phyloP scores from a whole-genome alignment of 2,888 invertebrate species.

The Herminia tarsipennalis region DNA sequence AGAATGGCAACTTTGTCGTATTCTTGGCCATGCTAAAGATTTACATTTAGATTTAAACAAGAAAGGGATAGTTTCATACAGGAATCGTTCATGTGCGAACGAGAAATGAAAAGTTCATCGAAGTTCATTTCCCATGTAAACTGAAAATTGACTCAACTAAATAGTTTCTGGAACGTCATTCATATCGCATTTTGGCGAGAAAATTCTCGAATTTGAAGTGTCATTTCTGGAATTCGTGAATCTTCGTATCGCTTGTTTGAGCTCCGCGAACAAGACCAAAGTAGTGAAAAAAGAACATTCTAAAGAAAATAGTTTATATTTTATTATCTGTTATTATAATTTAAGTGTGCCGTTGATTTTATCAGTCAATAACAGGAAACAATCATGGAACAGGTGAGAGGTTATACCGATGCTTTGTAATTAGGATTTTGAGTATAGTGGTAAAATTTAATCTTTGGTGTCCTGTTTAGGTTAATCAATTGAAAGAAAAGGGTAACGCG shows the following conservation, averaged over 20 bases:
- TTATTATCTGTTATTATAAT: conserved; percentile 24
- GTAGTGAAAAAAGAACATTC: conserved; percentile 26
- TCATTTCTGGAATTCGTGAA: conserved; percentile 52
- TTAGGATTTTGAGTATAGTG: conserved; percentile 41
- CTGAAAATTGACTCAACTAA: not conserved
- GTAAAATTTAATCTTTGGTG: conserved; percentile 24
- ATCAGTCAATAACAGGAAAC: conserved; percentile 33
- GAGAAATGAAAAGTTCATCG: conserved; percentile 5
- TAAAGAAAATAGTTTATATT: conserved; percentile 15
- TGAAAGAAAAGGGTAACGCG: conserved; percentile 95
- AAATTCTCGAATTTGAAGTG: conserved; percentile 81
- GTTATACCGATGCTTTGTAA: conserved; percentile 65
- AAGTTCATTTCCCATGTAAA: not conserved
- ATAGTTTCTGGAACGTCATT: conserved; percentile 34
- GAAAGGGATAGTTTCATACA: not conserved
- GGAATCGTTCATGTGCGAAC: not conserved
- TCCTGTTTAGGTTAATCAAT: conserved; percentile 88
- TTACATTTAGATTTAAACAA: not conserved
- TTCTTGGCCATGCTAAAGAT: not conserved
- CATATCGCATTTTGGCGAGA: conserved; percentile 56
- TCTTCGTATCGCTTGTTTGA: conserved; percentile 41
- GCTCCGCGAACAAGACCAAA: conserved; percentile 24
- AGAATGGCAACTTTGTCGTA: no score
- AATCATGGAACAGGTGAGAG: conserved; percentile 81
- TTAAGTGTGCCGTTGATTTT: conserved; percentile 34